phyloP scores from a whole-genome alignment of 2,797 vertebrate species.

The Pterois miles region DNA sequence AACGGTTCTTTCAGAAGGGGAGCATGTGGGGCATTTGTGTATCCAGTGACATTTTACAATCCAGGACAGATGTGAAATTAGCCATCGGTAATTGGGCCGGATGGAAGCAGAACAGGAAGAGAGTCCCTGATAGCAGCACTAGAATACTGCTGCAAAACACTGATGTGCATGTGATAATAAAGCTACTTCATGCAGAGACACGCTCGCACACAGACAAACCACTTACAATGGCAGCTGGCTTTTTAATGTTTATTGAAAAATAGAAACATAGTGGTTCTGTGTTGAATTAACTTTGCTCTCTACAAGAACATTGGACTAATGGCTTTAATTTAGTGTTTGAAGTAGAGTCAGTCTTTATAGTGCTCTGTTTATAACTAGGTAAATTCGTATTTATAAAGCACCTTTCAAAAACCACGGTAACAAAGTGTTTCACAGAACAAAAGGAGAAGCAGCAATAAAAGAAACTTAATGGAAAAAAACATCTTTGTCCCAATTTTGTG shows the following conservation, averaged over 20 bases:
- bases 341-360: conserved; percentile 39
- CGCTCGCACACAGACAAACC: conserved; percentile 32
- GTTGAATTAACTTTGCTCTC: conserved; percentile 63
- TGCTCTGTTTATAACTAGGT: conserved; percentile 34
- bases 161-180: conserved; percentile 66
- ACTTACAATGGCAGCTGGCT: conserved; percentile 67
- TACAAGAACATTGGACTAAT: conserved; percentile 62
- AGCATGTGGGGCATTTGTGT: conserved; percentile 37
- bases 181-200: conserved; percentile 64
- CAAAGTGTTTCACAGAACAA: conserved; percentile 45
- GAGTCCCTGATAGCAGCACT: conserved; percentile 54
- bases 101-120: conserved; percentile 59
- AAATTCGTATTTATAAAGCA: conserved; percentile 49
- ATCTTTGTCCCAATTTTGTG: conserved; percentile 39
- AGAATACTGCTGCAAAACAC: conserved; percentile 54
- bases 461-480: conserved; percentile 43
- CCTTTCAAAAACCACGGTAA: conserved; percentile 32
- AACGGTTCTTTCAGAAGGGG: conserved; percentile 46
- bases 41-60: conserved; percentile 74
- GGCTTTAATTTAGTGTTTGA: conserved; percentile 62
- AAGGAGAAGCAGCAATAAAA: conserved; percentile 34
- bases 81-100: conserved; percentile 64
- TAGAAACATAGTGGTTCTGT: conserved; percentile 40
- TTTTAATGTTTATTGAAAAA: conserved; percentile 67
- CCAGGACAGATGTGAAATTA: conserved; percentile 76